Percentiles rank a stretch among this genome's conserved stretches.
phyloP scores from a whole-genome alignment of 1,140 invertebrate species.

The Ganaspis sp. region DNA sequence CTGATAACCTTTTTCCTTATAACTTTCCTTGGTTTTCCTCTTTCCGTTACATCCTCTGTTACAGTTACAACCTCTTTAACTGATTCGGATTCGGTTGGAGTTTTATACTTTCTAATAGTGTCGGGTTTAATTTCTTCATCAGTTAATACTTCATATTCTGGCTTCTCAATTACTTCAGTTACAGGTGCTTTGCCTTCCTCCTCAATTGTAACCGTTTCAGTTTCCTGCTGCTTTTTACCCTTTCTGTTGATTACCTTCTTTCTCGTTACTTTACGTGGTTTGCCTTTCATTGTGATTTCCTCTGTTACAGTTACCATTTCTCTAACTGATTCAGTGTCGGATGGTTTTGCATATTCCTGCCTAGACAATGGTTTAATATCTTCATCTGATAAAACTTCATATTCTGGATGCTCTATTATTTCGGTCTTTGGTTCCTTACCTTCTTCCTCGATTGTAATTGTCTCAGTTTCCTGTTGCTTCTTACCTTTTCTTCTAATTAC shows the following conservation, averaged over 20 bases:
- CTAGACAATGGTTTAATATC: constrained; percentile 39
- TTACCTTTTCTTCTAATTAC: constrained; percentile 47
- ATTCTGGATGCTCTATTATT: constrained; percentile 53
- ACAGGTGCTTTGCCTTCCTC: constrained; percentile 71
- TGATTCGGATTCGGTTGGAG: constrained; percentile 33
- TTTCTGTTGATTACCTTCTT: constrained; percentile 49
- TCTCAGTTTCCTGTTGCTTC: constrained; percentile 48
- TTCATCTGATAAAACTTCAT: constrained; percentile 61
- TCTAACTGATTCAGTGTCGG: constrained; percentile 55
- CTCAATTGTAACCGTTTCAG: constrained; percentile 62
- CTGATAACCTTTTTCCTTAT: constrained; percentile 45
- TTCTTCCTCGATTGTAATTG: constrained; percentile 70
- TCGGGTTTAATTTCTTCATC: background rate
- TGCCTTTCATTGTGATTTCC: constrained; percentile 66
- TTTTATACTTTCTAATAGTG: background rate
- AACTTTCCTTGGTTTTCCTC: constrained; percentile 65
- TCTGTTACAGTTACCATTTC: constrained; percentile 65
- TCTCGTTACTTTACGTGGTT: constrained; percentile 62
- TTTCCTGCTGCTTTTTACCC: constrained; percentile 50
- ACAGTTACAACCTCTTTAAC: constrained; percentile 46
- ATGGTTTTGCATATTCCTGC: constrained; percentile 7
- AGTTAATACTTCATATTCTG: background rate
- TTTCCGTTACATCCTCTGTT: constrained; percentile 38
- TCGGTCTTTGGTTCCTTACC: constrained; percentile 68
- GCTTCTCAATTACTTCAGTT: constrained; percentile 42